Base-by-base conservation (phyloP, 2,113 vertebrate genomes). In the Potamarius usumacintae region DNA sequence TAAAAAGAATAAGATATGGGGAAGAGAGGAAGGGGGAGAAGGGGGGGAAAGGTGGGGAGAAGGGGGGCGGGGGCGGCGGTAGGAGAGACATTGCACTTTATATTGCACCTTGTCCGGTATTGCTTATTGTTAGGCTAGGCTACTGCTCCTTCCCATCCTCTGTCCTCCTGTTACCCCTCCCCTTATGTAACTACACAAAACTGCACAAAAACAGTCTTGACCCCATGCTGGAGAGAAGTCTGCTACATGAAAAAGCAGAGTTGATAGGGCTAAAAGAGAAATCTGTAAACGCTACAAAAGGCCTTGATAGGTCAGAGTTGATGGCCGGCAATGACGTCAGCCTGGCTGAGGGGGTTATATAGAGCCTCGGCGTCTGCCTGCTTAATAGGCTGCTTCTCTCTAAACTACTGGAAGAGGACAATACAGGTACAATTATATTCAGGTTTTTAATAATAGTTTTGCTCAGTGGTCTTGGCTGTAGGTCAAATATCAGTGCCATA, bases 371-470 rank as follows among this genome's bases (percentile, higher is more conserved):
- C 67, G 63, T 81, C n/a, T 48, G 52, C 12, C 12, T 10, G 76
- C 11, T 81, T 84, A 85, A 79, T 62, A 82, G 30, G 58, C 89
- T 82, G 85, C 80, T 90, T 12, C 83, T 55, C 9, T 71, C 57
- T 48, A 18, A 50, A 71, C 87, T 86, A 90, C 82, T 85, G 77
- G 88, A 85, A 89, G 60, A 88, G 84, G 2, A 65, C 86, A 87
- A 90, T 86, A 83, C 84, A 93, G 94, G 95, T 95, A 93, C 42
- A 93, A 86, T 78, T 86, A 67, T 65, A 30, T 15, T 62, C 17
- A 7, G 25, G 5, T 42, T 48, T 85, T 60, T 27, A 65, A 62
- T 5, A 58, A 58, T 48, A 9, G 7, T 63, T 63, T 63, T 22
- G 60, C 60, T 63, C 7, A n/a, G 62, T 11, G 25, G 9, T n/a